Base-by-base conservation (phyloP, 2,888 invertebrate species). In the Macrostomum cliftonense region DNA sequence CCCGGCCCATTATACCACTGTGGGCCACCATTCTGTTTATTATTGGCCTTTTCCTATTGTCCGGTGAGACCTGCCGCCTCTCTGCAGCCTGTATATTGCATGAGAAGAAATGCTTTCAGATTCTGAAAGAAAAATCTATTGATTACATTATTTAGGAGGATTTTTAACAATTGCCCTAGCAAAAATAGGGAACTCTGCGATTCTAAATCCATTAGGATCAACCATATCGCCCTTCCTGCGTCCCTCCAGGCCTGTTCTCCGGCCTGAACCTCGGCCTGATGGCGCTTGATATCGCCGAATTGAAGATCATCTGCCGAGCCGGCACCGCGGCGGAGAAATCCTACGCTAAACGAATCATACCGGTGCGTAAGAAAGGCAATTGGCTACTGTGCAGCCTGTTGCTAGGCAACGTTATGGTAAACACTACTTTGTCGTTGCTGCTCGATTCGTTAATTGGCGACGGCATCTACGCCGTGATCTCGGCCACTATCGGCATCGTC, bases 1-100 rank as follows among this genome's bases (percentile, higher is more conserved):
- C 28, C 28, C 28, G 28, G 28, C 28, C 28, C 9, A 28, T 28
- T 9, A 28, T 28, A 28, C 28, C 28, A 9, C 28, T 28, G 5
- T 28, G 28, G 28, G 28, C 9, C 28, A 7, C 28, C 9, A 28
- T 28, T 28, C 28, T 28, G 28, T 28, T 28, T 9, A 28, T 28
- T 9, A 28, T 28, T 28, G 28, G 28, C 28, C 83, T 95, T 55
- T 74, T 97, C 40, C 73, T 75, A 55, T 82, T 95, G 61, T 95
- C 95, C 0, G 58, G 57, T 28, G 28, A 28, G 28, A 9, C 28
- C 9, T 28, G 28, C 28, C 9, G 28, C 28, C 28, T 28, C 9
- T 28, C 5, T 7, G 9, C 9, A 7, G 4, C 5, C 28, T 4
- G 4, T 28, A 28, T 7, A 28, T 28, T 28, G 4, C 28, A 28